phyloP scores from a whole-genome alignment of 2,113 vertebrate species.

The Pangasianodon hypophthalmus region DNA sequence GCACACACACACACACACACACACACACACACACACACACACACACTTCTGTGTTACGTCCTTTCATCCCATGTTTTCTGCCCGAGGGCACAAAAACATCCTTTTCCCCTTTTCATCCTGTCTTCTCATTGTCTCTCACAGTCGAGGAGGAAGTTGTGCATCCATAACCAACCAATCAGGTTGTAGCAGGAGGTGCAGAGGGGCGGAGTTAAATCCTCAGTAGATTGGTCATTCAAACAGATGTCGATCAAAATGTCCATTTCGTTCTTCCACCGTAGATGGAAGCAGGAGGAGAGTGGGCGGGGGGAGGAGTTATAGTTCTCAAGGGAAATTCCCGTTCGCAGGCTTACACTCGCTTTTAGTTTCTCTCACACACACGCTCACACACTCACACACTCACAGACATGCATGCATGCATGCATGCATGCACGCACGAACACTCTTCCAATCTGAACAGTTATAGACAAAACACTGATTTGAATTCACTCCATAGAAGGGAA shows the following conservation, averaged over 20 bases:
- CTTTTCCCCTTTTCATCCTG: conserved; percentile 17
- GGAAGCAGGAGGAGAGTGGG: neutral
- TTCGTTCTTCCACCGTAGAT: neutral
- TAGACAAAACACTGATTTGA: conserved; percentile 60
- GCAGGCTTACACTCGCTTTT: neutral
- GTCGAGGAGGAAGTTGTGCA: conserved; percentile 6
- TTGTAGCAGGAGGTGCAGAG: conserved; percentile 16
- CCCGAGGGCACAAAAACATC: conserved; percentile 13
- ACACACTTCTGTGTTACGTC: neutral
- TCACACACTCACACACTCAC: conserved; percentile 7
- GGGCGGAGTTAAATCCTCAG: conserved; percentile 34
- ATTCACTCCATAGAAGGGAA: conserved; percentile 44
- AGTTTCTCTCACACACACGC: neutral
- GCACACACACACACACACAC: neutral
- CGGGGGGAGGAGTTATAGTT: conserved; percentile 47
- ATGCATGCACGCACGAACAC: conserved; percentile 36
- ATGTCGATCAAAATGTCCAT: conserved; percentile 1
- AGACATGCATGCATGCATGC: conserved; percentile 39
- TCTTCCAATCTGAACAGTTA: conserved; percentile 40
- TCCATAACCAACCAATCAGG: neutral
- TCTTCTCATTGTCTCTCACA: neutral
- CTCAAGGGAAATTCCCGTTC: conserved; percentile 31
- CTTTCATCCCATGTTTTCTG: conserved; percentile 1
- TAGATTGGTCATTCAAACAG: neutral
- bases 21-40: conserved; percentile 26